Conservation (phyloP, 2,888 invertebrate genomes). For the Calliphora vomitoria region DNA sequence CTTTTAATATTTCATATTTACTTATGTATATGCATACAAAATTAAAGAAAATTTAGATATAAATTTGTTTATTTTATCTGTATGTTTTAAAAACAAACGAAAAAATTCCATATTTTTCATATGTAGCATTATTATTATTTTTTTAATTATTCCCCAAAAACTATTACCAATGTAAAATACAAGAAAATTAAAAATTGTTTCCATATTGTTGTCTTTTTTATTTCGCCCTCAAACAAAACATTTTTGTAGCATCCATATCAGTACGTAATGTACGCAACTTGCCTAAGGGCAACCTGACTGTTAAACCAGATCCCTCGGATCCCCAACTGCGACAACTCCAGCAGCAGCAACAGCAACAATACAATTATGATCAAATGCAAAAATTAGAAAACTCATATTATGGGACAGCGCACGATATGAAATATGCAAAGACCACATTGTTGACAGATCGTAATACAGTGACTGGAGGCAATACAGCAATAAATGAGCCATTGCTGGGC, state of each 20-base stretch:
- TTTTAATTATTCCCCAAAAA: no score
- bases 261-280: constrained; percentile 85
- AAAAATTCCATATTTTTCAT: no score
- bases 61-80: no score
- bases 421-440: constrained; percentile 83
- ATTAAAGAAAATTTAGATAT: no score
- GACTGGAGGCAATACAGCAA: constrained; percentile 44
- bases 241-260: constrained; percentile 89
- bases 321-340: constrained; percentile 53
- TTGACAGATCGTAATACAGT: constrained; percentile 79
- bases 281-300: constrained; percentile 84
- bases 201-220: constrained; percentile 1
- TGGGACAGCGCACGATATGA: constrained; percentile 80
- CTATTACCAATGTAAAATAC: no score
- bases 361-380: constrained; percentile 80
- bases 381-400: constrained; percentile 83
- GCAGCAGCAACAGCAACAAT: constrained; percentile 53
- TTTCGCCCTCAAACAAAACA: not conserved
- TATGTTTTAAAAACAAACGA: no score
- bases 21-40: no score
- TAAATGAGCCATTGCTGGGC: constrained; percentile 5
- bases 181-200: not conserved
- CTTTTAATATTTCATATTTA: no score
- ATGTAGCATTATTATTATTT: no score
- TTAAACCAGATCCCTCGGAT: constrained; percentile 84